These are phyloP conservation scores for Brachycybe producta DNA, from an alignment of 2,888 invertebrate genomes.

Conservation along the genomic window DNA sequence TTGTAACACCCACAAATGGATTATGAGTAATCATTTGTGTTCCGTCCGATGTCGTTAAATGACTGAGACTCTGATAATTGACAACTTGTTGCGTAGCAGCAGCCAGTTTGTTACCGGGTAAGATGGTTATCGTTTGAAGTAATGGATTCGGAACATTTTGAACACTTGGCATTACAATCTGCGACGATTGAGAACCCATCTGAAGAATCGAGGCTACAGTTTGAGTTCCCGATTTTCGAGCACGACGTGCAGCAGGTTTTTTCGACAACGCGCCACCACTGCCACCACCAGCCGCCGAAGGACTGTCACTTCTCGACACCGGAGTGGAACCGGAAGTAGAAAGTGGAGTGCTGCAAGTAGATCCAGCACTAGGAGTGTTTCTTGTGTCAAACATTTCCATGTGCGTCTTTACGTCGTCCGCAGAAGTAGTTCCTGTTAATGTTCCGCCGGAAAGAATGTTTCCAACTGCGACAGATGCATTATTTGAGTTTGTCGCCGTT, in stretches of 20 bases:
- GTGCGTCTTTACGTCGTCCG: slow-evolving; percentile 18
- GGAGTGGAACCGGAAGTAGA: slow-evolving; percentile 24
- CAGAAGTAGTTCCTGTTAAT: slow-evolving; percentile 10
- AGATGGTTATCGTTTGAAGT: slow-evolving; percentile 37
- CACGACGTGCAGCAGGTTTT: slow-evolving; percentile 31
- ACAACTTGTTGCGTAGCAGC: slow-evolving; percentile 51
- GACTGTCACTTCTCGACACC: slow-evolving; percentile 21
- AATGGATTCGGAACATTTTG: slow-evolving; percentile 16
- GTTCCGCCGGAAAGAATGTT: neutral
- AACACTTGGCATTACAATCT: slow-evolving; percentile 14
- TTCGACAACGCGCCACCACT: slow-evolving; percentile 11
- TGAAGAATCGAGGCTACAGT: slow-evolving; percentile 48
- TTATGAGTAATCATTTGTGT: slow-evolving; percentile 20
- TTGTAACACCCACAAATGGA: slow-evolving; percentile 17
- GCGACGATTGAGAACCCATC: slow-evolving; percentile 25
- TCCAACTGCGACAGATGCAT: slow-evolving; percentile 5
- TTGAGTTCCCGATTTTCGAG: slow-evolving; percentile 54
- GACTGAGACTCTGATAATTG: slow-evolving; percentile 44
- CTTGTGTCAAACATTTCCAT: slow-evolving; percentile 21
- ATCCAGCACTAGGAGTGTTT: slow-evolving; percentile 22
- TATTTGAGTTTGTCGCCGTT: neutral
- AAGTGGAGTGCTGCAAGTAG: slow-evolving; percentile 24
- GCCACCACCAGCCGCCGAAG: slow-evolving; percentile 16
- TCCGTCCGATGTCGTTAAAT: slow-evolving; percentile 11
- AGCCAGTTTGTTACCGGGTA: slow-evolving; percentile 49